Evolutionary conservation across 2,797 vertebrate species (phyloP), one percentile per base, ranked within the genome.

Genomic region (Sebastolobus alascanus): DNA sequence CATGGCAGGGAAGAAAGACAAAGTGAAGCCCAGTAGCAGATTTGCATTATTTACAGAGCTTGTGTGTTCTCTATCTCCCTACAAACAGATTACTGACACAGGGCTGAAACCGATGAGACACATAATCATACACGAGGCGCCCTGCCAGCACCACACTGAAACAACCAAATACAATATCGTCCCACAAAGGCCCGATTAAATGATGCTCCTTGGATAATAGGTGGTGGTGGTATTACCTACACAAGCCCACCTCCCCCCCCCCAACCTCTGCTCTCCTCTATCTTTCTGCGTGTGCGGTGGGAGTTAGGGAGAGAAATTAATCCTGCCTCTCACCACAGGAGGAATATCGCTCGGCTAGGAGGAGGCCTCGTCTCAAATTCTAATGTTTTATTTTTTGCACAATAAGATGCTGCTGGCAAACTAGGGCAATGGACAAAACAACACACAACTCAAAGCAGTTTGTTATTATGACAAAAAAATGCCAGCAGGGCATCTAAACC

Each of bases 31-130:
- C 90, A 91, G 85, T 89, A 87, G 88, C 90, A 93, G 91, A 95
- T 95, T 94, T 93, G 87, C 91, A 93, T 94, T 94, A 93, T 95
- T 95, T 95, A 94, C 93, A 82, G 84, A 83, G 89, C 84, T 75
- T 84, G 80, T 86, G 83, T 90, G 89, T 91, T 92, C 85, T 90
- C 87, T 92, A 82, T 87, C 86, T 90, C 78, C 71, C 87, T 90
- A 88, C 90, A 92, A 92, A 94, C 91, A 94, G 90, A 95, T 94
- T 94, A 95, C 89, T 87, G 83, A 89, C 86, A 88, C 87, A 66
- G 80, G 83, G 79, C 87, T 90, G 87, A 91, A 91, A 92, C 85
- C 68, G 80, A 95, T 90, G 91, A 94, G 90, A 95, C 88, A 87
- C 89, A 90, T 89, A 90, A 94, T 93, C 87, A 88, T 73, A 75